Percentiles rank a stretch among this genome's conserved stretches.
phyloP scores from a whole-genome alignment of 2,888 invertebrate genomes.

The Amorpha juglandis region DNA sequence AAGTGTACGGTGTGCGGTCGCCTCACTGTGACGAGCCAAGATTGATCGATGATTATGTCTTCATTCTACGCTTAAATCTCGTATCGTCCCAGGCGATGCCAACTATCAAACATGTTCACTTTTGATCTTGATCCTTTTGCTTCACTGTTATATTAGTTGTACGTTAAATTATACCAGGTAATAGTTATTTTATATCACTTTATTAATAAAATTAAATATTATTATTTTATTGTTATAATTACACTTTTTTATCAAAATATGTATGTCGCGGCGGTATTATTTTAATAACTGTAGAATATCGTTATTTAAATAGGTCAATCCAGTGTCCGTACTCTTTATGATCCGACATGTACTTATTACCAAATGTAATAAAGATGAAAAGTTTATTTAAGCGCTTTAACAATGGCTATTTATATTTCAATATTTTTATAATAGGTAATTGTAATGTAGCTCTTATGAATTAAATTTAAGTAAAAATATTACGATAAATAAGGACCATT shows the following conservation, averaged over 20 bases:
- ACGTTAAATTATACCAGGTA: neutral
- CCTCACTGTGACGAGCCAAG: conserved; percentile 60
- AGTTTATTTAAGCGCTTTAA: no score
- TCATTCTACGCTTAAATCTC: conserved; percentile 49
- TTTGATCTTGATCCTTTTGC: conserved; percentile 41
- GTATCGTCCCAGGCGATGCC: conserved; percentile 29
- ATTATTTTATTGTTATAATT: no score
- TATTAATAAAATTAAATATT: no score
- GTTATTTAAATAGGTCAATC: no score
- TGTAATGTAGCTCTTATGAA: neutral
- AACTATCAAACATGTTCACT: neutral
- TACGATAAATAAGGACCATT: neutral
- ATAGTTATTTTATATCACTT: neutral
- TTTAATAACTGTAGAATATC: no score
- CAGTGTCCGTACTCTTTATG: no score
- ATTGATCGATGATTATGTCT: conserved; percentile 80
- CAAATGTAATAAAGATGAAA: no score
- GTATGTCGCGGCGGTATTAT: no score
- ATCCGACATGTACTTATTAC: no score
- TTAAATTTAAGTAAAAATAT: neutral
- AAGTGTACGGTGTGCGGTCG: conserved; percentile 72
- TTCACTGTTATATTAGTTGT: neutral
- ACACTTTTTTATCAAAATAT: no score
- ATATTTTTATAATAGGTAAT: no score
- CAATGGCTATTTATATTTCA: no score